Evolutionary conservation across 2,797 vertebrate genomes (phyloP).

Genomic region (Helicolenus hilgendorfi): DNA sequence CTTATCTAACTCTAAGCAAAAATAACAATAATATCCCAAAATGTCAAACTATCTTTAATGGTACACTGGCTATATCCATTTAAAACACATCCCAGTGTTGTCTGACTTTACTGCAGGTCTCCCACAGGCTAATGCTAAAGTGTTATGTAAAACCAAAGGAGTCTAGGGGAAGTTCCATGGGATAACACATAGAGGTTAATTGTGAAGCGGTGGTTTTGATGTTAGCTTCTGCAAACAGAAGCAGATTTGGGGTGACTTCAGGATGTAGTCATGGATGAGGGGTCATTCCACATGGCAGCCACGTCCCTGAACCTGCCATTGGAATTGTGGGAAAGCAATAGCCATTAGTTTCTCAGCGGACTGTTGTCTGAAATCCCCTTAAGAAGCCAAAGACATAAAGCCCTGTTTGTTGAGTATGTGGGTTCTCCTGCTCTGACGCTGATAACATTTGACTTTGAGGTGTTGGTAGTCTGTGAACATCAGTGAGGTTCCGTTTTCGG

Average conservation of each 20-base stretch:
- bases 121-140: constrained; percentile 58
- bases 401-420: constrained; percentile 20
- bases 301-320: constrained; percentile 91
- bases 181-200: constrained; percentile 65
- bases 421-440: constrained; percentile 18
- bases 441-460: constrained; percentile 57
- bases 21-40: constrained; percentile 15
- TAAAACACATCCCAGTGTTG: constrained; percentile 62
- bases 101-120: constrained; percentile 49
- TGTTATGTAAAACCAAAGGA: constrained; percentile 39
- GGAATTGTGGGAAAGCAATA: constrained; percentile 87
- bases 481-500: constrained; percentile 19
- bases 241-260: constrained; percentile 84
- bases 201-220: constrained; percentile 55
- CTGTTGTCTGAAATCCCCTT: constrained; percentile 42
- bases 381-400: constrained; percentile 51
- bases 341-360: constrained; percentile 77
- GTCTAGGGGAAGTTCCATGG: constrained; percentile 48
- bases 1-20: not conserved
- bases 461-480: constrained; percentile 30
- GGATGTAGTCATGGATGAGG: constrained; percentile 90
- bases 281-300: constrained; percentile 92
- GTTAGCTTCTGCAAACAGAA: constrained; percentile 80
- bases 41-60: constrained; percentile 38
- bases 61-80: constrained; percentile 61